These are phyloP conservation scores for Proisotoma minuta DNA, from an alignment of 2,888 invertebrate species.

Conservation along the genomic window DNA sequence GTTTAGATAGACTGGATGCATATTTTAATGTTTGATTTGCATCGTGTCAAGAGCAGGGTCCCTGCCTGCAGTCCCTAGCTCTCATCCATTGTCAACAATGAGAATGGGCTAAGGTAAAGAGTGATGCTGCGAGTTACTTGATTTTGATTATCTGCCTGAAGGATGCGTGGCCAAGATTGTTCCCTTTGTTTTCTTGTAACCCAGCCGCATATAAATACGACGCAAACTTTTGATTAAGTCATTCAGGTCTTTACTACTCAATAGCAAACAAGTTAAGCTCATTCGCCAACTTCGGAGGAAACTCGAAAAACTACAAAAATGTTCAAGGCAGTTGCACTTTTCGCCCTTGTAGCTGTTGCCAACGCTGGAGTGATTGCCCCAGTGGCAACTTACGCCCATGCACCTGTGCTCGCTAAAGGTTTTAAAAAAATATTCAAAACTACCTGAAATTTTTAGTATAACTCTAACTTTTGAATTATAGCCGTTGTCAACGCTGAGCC, in stretches of 20 bases:
- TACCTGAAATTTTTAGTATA: no score
- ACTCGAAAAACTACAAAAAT: background rate
- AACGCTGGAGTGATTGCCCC: constrained; percentile 7
- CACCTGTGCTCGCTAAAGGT: constrained; percentile 1
- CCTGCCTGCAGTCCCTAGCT: no score
- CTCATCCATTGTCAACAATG: background rate
- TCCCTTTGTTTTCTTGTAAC: background rate
- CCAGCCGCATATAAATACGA: constrained; percentile 11
- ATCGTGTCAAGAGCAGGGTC: no score
- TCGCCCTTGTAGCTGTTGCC: constrained; percentile 11
- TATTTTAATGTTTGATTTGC: no score
- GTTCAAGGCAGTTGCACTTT: constrained; percentile 10
- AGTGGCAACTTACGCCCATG: background rate
- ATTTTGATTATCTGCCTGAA: background rate
- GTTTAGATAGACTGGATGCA: no score
- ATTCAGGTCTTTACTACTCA: background rate
- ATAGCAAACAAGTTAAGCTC: background rate
- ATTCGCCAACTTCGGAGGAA: background rate
- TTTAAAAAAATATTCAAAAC: no score
- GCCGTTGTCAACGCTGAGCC: constrained; percentile 16
- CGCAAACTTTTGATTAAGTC: background rate
- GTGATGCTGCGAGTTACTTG: background rate
- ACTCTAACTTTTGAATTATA: no score
- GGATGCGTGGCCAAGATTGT: background rate
- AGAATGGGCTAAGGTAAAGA: background rate